Evolutionary conservation across 2,888 invertebrate genomes (phyloP).

Genomic region (Daptonema setosum): DNA sequence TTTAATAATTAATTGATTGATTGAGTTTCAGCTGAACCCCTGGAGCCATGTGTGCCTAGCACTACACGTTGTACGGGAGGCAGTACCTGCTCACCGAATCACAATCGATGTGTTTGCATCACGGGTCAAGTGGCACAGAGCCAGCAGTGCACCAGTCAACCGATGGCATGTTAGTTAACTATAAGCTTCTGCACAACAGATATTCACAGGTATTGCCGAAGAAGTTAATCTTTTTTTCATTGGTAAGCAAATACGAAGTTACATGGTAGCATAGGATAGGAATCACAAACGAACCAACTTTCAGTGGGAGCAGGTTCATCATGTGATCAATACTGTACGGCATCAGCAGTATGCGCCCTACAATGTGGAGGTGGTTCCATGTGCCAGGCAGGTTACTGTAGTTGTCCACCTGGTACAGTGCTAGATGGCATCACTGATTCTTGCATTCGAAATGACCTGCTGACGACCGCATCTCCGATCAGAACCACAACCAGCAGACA

Average conservation of each 20-base stretch:
- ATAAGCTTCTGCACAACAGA: too few relatives aligned
- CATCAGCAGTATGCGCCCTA: not conserved
- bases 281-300: too few relatives aligned
- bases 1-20: too few relatives aligned
- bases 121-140: not conserved
- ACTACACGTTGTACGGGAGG: not conserved
- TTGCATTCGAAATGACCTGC: not conserved
- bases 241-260: not conserved
- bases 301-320: not conserved
- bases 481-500: too few relatives aligned
- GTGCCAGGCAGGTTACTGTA: constrained; percentile 1
- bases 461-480: not conserved
- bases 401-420: not conserved
- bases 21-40: constrained; percentile 5
- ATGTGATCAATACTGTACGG: not conserved
- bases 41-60: constrained; percentile 11
- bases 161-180: not conserved
- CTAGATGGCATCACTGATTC: not conserved
- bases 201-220: too few relatives aligned
- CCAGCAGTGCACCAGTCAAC: not conserved
- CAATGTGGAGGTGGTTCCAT: constrained; percentile 1
- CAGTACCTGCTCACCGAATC: not conserved
- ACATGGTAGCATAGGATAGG: too few relatives aligned
- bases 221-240: too few relatives aligned
- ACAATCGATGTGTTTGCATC: not conserved